Evolutionary conservation across 2,113 vertebrate species (phyloP).

Genomic region (Psophia crepitans): DNA sequence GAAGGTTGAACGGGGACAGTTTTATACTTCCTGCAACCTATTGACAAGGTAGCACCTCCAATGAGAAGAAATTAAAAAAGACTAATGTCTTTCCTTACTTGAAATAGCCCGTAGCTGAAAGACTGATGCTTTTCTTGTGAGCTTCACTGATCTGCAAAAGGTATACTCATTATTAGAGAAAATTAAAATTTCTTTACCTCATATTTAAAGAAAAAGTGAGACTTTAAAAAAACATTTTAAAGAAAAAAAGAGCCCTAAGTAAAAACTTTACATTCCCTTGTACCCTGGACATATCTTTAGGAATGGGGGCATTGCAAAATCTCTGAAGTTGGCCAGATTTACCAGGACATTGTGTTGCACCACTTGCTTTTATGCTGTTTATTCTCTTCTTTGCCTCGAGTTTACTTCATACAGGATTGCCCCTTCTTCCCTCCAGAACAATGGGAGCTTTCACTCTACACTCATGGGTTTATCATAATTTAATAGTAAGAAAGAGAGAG

Average conservation of each 20-base stretch:
- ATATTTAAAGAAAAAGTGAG: not conserved
- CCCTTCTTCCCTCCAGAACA: not conserved
- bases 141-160: conserved; percentile 73
- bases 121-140: conserved; percentile 78
- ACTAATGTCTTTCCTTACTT: conserved; percentile 69
- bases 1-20: not conserved
- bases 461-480: not conserved
- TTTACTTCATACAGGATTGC: not conserved
- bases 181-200: not conserved
- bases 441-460: not conserved
- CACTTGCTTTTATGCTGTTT: not conserved
- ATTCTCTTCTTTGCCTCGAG: not conserved
- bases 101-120: conserved; percentile 87
- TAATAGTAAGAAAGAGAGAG: not conserved
- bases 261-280: not conserved
- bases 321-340: not conserved
- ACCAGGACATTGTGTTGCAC: not conserved
- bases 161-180: not conserved
- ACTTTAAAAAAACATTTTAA: not conserved
- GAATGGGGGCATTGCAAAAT: not conserved
- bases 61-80: not conserved
- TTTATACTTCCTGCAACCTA: not conserved
- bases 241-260: not conserved
- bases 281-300: not conserved
- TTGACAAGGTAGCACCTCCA: not conserved